A percentile compares a stretch with the other conserved stretches of the same genome.
These are phyloP conservation scores for Podocnemis expansa DNA, from an alignment of 2,113 vertebrate species.

Conservation along the genomic window DNA sequence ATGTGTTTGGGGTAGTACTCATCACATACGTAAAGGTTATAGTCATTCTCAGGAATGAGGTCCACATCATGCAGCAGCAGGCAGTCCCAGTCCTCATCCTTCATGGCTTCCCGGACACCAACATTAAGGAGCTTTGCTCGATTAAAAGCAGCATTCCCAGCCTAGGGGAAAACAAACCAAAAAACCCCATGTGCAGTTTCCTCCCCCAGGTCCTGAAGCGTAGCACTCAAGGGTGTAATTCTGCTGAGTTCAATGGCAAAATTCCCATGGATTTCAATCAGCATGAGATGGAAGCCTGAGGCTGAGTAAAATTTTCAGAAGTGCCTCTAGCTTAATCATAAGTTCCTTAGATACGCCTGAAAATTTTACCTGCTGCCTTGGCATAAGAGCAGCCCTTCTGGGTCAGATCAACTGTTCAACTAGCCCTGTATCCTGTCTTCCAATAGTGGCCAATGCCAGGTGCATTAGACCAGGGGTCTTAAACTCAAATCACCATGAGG, in stretches of 20 bases:
- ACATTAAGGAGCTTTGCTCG: slow-evolving; percentile 80
- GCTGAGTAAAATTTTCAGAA: neutral
- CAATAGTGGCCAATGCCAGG: too few relatives aligned
- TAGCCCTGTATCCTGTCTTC: too few relatives aligned
- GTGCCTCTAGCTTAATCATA: neutral
- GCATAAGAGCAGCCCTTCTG: neutral
- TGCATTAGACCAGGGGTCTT: too few relatives aligned
- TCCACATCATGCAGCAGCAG: slow-evolving; percentile 78
- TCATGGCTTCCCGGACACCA: slow-evolving; percentile 78
- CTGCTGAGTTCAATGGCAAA: neutral
- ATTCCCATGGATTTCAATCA: neutral
- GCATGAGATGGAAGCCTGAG: neutral
- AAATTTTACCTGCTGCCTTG: neutral
- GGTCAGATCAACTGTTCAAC: too few relatives aligned
- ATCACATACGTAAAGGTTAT: slow-evolving; percentile 78
- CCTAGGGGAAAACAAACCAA: slow-evolving; percentile 49
- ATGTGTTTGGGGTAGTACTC: slow-evolving; percentile 75
- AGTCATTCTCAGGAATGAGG: slow-evolving; percentile 79
- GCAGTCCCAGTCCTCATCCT: slow-evolving; percentile 80
- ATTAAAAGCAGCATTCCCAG: slow-evolving; percentile 75
- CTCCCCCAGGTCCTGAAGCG: neutral
- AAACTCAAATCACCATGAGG: too few relatives aligned
- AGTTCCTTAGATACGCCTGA: neutral
- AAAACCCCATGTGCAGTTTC: neutral
- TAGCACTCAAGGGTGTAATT: neutral